These are phyloP conservation scores for Pristionchus entomophagus DNA, from an alignment of 2,888 invertebrate genomes.

Conservation along the genomic window DNA sequence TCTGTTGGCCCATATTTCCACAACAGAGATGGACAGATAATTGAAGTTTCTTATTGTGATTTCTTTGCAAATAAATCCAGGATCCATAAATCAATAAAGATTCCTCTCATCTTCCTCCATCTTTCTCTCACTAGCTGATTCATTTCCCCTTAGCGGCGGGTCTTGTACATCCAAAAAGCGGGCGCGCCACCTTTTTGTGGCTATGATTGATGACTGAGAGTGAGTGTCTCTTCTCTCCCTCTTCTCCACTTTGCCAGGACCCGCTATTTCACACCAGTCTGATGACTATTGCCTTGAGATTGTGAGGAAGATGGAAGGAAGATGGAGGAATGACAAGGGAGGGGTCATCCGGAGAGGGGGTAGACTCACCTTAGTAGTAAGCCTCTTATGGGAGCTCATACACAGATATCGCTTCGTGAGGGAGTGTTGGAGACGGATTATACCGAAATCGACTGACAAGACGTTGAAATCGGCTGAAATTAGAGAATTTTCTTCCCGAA, in stretches of 20 bases:
- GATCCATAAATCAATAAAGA: background rate
- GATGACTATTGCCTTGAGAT: slow-evolving; percentile 13
- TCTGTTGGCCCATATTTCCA: background rate
- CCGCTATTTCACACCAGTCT: background rate
- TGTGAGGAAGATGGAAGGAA: too few relatives aligned
- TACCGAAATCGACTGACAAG: slow-evolving; percentile 30
- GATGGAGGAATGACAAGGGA: too few relatives aligned
- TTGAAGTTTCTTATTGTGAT: background rate
- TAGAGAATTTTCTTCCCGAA: background rate
- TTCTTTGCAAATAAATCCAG: background rate
- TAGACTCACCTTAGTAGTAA: slow-evolving; percentile 19
- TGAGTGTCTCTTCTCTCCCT: background rate
- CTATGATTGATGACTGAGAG: slow-evolving; percentile 29
- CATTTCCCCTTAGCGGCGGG: slow-evolving; percentile 18
- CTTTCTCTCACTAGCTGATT: background rate
- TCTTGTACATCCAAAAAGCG: slow-evolving; percentile 10
- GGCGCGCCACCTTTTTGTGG: slow-evolving; percentile 22
- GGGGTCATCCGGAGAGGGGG: background rate
- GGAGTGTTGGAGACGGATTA: slow-evolving; percentile 27
- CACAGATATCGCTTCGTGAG: slow-evolving; percentile 36
- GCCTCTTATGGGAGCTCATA: background rate
- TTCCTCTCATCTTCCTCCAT: slow-evolving; percentile 9
- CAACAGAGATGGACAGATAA: background rate
- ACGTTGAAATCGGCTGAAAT: slow-evolving; percentile 47
- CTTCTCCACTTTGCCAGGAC: slow-evolving; percentile 19